Evolutionary conservation across 2,113 vertebrate species (phyloP), one percentile per base, ranked within the genome.

Genomic region (Nothocercus julius): DNA sequence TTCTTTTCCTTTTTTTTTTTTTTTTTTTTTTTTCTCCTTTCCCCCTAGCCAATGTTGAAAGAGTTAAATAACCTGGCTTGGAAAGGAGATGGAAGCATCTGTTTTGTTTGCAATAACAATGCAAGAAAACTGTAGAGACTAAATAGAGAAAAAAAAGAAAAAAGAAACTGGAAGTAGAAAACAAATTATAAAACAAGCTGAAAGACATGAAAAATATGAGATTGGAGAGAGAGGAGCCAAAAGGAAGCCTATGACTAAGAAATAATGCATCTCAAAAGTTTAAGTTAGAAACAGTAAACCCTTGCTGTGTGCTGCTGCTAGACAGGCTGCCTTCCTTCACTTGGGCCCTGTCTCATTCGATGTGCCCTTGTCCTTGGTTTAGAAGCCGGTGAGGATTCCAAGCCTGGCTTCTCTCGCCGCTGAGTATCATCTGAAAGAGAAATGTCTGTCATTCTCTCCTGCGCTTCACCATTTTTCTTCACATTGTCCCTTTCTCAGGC

Each of bases 11-110:
- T 51, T 53, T 45, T 18, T 21, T 21, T 21, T 21, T 21, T 49
- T 49, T 21, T 47, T 44, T 44, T 44, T 95, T 93, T 51, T 53
- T 45, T 18, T 45, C 91, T 63, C n/a, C n/a, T n/a, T n/a, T n/a
- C n/a, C n/a, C 63, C 42, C 32, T 70, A 9, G 47, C 42, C 72
- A 62, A 58, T 78, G 62, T 74, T 92, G 86, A 80, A 81, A 3
- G 4, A 89, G 62, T 83, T 95, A 90, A 92, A 70, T 90, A 70
- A 79, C 77, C 85, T 61, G 22, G 21, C 62, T 86, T 90, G 83
- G 91, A 95, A 93, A 89, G 94, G 91, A 92, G 95, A 42, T 79
- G 25, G 63, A 90, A 49, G 42, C 91, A 90, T 92, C 89, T 87
- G 84, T 93, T 96, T 92, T 93, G 66, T 92, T 93, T 91, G 83